These are phyloP conservation scores for Myoxocephalus aenaeus DNA, from an alignment of 2,797 vertebrate species.

Conservation along the genomic window DNA sequence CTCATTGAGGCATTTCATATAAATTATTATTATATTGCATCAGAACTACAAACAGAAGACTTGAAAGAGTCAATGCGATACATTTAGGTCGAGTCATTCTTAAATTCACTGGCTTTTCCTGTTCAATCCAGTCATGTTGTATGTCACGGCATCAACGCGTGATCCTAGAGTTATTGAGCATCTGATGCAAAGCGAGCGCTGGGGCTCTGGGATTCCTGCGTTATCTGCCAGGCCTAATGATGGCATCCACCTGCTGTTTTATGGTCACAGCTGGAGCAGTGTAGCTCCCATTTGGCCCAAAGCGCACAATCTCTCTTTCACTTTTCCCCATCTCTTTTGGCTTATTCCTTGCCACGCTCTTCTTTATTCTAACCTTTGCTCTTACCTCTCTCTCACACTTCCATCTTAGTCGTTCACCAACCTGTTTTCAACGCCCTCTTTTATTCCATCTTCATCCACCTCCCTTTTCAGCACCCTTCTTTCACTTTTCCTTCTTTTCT, in stretches of 20 bases:
- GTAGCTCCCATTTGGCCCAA: conserved; percentile 78
- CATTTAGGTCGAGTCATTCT: conserved; percentile 28
- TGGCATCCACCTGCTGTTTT: conserved; percentile 99
- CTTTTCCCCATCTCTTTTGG: conserved; percentile 77
- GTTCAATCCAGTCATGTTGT: conserved; percentile 51
- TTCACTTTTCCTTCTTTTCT: conserved; percentile 81
- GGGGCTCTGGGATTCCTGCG: conserved; percentile 86
- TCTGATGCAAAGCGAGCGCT: conserved; percentile 87
- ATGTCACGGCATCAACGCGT: conserved; percentile 48
- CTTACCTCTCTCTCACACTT: conserved; percentile 14
- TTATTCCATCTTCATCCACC: conserved; percentile 36
- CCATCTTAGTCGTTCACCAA: conserved; percentile 39
- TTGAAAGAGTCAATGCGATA: not conserved
- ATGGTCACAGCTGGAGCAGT: conserved; percentile 97
- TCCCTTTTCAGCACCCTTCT: conserved; percentile 85
- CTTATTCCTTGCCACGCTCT: conserved; percentile 26
- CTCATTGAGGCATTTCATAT: not conserved
- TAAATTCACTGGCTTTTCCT: conserved; percentile 10
- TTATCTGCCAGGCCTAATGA: conserved; percentile 98
- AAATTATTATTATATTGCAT: not conserved
- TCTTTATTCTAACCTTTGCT: conserved; percentile 30
- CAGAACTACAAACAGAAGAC: not conserved
- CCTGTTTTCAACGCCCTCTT: conserved; percentile 27
- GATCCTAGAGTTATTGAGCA: conserved; percentile 85
- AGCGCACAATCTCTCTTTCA: conserved; percentile 69